Evolutionary conservation across 2,113 vertebrate species (phyloP).

Genomic region (Myiopsitta monachus): DNA sequence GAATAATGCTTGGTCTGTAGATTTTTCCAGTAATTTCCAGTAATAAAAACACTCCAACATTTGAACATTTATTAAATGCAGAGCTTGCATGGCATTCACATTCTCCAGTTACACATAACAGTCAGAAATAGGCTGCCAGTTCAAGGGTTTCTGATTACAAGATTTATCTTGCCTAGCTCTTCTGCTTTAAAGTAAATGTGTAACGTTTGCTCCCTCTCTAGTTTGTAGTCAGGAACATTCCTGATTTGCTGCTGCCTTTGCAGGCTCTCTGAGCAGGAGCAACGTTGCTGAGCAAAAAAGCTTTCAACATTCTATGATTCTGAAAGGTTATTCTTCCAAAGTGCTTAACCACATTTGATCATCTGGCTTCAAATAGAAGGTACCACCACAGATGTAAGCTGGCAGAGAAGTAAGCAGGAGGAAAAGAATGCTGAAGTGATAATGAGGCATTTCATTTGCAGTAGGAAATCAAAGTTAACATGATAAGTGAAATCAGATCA

Average conservation of each 20-base stretch:
- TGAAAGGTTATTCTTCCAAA: not conserved
- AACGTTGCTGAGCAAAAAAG: not conserved
- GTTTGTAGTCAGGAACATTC: not conserved
- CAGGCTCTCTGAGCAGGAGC: not conserved
- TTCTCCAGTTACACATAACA: not conserved
- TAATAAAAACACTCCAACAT: constrained; percentile 15
- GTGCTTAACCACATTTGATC: not conserved
- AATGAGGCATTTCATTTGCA: not conserved
- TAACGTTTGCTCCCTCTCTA: constrained; percentile 49
- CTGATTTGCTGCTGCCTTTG: not conserved
- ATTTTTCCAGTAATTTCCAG: constrained; percentile 25
- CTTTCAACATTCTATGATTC: not conserved
- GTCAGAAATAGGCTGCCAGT: not conserved
- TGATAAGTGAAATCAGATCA: not conserved
- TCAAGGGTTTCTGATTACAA: constrained; percentile 6
- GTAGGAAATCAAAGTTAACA: not conserved
- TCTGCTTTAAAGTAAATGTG: constrained; percentile 8
- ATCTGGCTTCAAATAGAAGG: not conserved
- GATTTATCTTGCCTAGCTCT: not conserved
- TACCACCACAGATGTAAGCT: not conserved
- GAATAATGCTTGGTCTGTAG: not conserved
- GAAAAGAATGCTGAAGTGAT: not conserved
- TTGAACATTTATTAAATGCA: constrained; percentile 11
- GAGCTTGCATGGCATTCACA: not conserved
- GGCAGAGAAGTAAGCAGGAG: not conserved